Evolutionary conservation across 2,113 vertebrate genomes (phyloP).

Genomic region (Acrocephalus arundinaceus): DNA sequence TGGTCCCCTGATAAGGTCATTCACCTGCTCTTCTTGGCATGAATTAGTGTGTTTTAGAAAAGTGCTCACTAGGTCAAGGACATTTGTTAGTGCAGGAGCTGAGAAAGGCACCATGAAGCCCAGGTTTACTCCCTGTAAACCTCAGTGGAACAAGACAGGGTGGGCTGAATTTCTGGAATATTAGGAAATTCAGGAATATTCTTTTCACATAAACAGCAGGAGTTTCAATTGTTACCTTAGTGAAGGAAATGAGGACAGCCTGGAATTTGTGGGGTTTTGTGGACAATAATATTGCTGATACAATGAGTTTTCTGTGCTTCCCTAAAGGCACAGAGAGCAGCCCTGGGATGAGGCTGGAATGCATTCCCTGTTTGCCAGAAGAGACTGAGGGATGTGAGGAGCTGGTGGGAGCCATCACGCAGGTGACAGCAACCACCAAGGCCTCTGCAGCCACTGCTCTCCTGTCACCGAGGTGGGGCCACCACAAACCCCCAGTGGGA

Average conservation of each 20-base stretch:
- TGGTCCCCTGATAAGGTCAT: too few species aligned
- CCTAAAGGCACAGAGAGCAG: neutral
- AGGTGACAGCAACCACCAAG: neutral
- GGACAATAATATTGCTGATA: neutral
- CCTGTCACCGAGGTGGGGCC: neutral
- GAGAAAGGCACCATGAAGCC: neutral
- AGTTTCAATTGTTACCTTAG: neutral
- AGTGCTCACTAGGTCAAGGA: neutral
- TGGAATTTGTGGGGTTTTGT: neutral
- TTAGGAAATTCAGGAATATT: neutral
- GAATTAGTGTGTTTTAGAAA: rapidly evolving
- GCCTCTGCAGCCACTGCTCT: neutral
- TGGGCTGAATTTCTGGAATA: neutral
- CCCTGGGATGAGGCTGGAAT: neutral
- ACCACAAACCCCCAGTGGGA: neutral
- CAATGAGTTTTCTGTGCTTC: neutral
- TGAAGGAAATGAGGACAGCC: neutral
- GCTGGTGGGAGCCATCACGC: neutral
- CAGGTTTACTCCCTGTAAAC: neutral
- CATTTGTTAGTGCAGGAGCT: neutral
- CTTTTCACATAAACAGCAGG: neutral
- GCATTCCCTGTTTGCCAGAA: neutral
- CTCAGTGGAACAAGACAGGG: neutral
- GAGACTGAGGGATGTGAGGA: neutral
- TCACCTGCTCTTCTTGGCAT: neutral